Evolutionary conservation across 2,888 invertebrate genomes (phyloP), one percentile per base, ranked within the genome.

Genomic region (Euplagia quadripunctaria): DNA sequence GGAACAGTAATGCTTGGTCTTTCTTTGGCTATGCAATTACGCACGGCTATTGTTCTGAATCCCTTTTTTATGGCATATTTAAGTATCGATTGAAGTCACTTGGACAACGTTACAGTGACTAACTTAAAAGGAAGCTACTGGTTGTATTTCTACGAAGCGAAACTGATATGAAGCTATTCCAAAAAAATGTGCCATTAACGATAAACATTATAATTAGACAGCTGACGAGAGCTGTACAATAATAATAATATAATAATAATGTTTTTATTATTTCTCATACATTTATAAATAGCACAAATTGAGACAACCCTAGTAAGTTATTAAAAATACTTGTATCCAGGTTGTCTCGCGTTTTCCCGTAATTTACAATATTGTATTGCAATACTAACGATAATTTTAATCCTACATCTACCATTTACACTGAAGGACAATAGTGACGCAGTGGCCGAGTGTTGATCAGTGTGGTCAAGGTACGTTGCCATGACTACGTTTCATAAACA

Each of bases 11-110:
- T 72, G 66, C 64, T 52, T 41, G 42, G 46, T 58, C 20, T 66
- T 76, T 77, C 52, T 79, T 74, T 74, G 49, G 65, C 42, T 58
- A 14, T 52, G 64, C 58, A 58, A 51, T 79, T 81, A 79, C 66
- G 79, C 81, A 79, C n/a, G 42, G 65, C 67, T 61, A 83, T 81
- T 81, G 73, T 81, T 75, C 41, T 66, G 16, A 49, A 49, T 68
- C 68, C 68, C 64, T 69, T 75, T 61, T 75, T 76, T 68, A 70
- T 64, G 66, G 73, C n/a, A 74, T 17, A 9, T 75, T 51, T 20
- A 41, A 76, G 55, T 63, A 49, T 14, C 51, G 46, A 71, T 20
- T 65, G 14, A 42, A 58, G 68, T 42, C 51, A 71, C 52, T 81
- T 77, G 64, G 64, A 63, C 58, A 17, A 58, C 16, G 42, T 67